A percentile compares a stretch with the other conserved stretches of the same genome.
Conservation (phyloP, 1,140 invertebrate species). For the Heliconius himera region DNA sequence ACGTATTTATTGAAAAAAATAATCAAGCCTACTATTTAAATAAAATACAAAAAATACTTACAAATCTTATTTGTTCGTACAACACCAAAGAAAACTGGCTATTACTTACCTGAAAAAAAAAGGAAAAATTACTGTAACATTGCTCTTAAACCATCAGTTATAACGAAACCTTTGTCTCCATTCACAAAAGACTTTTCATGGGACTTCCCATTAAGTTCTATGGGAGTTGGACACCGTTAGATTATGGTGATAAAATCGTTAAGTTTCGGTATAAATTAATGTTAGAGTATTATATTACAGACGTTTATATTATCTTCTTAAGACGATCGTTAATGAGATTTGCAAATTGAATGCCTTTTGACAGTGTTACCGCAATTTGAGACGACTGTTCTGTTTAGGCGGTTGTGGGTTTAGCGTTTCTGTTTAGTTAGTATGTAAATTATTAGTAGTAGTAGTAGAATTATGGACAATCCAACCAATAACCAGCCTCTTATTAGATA, state of each 20-base stretch:
- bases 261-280: constrained; percentile 24
- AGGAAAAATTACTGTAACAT: constrained; percentile 16
- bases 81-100: constrained; percentile 9
- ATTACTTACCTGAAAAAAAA: constrained; percentile 35
- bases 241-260: constrained; percentile 28
- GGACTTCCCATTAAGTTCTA: constrained; percentile 29
- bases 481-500: no score
- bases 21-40: background rate
- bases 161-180: constrained; percentile 12
- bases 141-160: constrained; percentile 27
- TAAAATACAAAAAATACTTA: background rate
- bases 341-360: constrained; percentile 1
- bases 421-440: background rate
- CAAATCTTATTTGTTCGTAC: background rate
- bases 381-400: background rate
- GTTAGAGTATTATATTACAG: constrained; percentile 18
- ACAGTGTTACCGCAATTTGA: background rate
- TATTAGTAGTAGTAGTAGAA: no score
- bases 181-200: constrained; percentile 14
- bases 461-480: no score
- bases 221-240: constrained; percentile 17
- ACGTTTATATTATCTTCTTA: constrained; percentile 17
- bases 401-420: background rate
- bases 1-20: background rate
- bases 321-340: constrained; percentile 4